Conservation (phyloP, 2,797 vertebrate genomes). For the Silurus lanzhouensis region DNA sequence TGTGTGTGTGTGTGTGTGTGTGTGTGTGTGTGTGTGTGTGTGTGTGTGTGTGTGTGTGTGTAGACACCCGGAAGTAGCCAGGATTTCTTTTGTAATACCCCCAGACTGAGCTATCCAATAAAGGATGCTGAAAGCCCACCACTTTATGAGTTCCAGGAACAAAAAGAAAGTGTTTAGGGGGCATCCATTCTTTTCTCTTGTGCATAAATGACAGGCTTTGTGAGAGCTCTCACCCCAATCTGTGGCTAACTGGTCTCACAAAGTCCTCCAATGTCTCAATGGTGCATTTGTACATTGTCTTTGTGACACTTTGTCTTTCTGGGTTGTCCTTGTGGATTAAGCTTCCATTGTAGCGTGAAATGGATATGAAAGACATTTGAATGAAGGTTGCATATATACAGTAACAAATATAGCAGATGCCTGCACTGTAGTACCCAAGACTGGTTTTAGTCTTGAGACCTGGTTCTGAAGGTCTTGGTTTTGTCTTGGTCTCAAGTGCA, state of each 20-base stretch:
- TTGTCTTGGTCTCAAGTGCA: no score
- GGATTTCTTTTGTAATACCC: slow-evolving; percentile 39
- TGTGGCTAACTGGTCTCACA: slow-evolving; percentile 34
- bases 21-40: slow-evolving; percentile 8
- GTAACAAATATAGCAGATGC: no score
- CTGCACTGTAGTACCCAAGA: no score
- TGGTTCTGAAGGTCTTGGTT: no score
- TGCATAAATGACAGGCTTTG: slow-evolving; percentile 29
- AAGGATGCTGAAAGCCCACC: slow-evolving; percentile 41
- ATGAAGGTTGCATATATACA: not conserved
- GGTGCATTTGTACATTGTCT: not conserved
- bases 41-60: slow-evolving; percentile 17
- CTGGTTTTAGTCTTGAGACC: no score
- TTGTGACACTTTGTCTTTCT: not conserved
- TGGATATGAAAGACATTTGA: not conserved
- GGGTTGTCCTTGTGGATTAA: not conserved
- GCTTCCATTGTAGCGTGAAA: not conserved
- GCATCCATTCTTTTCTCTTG: not conserved
- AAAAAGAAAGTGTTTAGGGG: not conserved
- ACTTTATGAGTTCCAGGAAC: slow-evolving; percentile 51
- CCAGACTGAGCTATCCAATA: slow-evolving; percentile 26
- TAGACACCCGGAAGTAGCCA: slow-evolving; percentile 6
- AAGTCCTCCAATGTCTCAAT: slow-evolving; percentile 24
- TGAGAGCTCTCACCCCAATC: slow-evolving; percentile 38
- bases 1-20: slow-evolving; percentile 11